Evolutionary conservation across 2,797 vertebrate genomes (phyloP), one percentile per base, ranked within the genome.

Genomic region (Mormyrus hasselquistii): DNA sequence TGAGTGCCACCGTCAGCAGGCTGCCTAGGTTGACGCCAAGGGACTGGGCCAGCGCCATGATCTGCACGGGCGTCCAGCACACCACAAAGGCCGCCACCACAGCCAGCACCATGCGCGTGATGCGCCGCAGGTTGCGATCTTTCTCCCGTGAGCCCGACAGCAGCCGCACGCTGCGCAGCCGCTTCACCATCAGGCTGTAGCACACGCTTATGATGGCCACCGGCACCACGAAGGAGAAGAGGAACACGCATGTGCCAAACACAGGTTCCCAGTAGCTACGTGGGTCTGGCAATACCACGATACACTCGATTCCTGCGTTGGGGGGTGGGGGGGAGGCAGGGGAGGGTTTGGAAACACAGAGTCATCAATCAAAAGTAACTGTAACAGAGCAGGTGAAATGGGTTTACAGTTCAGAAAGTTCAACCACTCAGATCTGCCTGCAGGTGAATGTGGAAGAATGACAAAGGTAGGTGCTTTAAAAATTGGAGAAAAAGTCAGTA

Each of bases 51-150:
- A 97, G 92, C 89, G 97, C 96, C 0, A 97, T 96, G n/a, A 97
- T 95, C 92, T 97, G 97, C 38, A 97, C 96, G 0, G 97, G 97
- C 0, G 96, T 96, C 97, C 97, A 97, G 90, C 97, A 97, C 10
- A 97, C 93, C 38, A 97, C 96, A 50, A 97, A 97, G 91, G 96
- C 97, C 0, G 96, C 96, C 89, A 97, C 97, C 88, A 97, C 97
- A 88, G 97, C 95, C 90, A 97, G 93, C 1, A 97, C 97, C 93
- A 97, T 95, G 0, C 96, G 95, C 0, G 97, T 96, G 93, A 97
- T 97, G 84, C 96, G 95, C 3, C 96, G 91, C 89, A 97, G 93
- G 90, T 97, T 97, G 2, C 96, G 92, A 88, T 97, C 97, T 93
- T 97, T 97, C 93, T 97, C 96, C 0, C 96, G 95, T 29, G 97